phyloP scores from a whole-genome alignment of 1,140 invertebrate species.

The Macrobrachium rosenbergii region DNA sequence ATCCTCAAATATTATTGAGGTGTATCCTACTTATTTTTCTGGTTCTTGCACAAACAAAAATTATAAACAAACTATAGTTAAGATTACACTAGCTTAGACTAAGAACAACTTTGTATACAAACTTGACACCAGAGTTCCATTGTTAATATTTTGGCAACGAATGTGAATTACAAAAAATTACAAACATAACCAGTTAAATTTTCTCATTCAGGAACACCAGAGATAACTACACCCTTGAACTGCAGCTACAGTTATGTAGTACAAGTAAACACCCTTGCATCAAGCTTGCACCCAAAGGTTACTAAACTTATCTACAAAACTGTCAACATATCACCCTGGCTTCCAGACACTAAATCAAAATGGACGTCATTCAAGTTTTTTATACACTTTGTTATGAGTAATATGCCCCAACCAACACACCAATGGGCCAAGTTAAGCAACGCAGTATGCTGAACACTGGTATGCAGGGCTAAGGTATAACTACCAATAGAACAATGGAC shows the following conservation, averaged over 20 bases:
- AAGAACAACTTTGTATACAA: constrained; percentile 39
- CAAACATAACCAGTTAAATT: background rate
- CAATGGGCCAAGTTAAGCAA: constrained; percentile 23
- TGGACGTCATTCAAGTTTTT: constrained; percentile 41
- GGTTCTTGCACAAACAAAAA: background rate
- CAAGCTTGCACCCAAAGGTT: constrained; percentile 35
- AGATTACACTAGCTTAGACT: background rate
- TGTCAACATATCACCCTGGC: constrained; percentile 43
- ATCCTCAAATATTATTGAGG: background rate
- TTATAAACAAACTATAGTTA: too few species aligned
- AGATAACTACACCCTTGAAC: too few species aligned
- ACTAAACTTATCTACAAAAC: constrained; percentile 29
- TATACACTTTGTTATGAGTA: constrained; percentile 43
- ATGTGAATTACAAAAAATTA: background rate
- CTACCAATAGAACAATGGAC: constrained; percentile 31
- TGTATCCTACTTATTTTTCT: background rate
- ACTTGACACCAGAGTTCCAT: constrained; percentile 27
- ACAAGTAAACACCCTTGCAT: constrained; percentile 13
- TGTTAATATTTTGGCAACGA: background rate
- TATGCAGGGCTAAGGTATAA: constrained; percentile 16
- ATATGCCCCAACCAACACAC: constrained; percentile 28
- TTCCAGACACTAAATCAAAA: constrained; percentile 39
- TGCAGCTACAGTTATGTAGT: background rate
- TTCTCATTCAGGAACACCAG: too few species aligned
- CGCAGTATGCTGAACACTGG: constrained; percentile 25